Percentiles rank a stretch among this genome's conserved stretches.
These are phyloP conservation scores for Coelinius sp. DNA, from an alignment of 2,888 invertebrate species.

Conservation along the genomic window DNA sequence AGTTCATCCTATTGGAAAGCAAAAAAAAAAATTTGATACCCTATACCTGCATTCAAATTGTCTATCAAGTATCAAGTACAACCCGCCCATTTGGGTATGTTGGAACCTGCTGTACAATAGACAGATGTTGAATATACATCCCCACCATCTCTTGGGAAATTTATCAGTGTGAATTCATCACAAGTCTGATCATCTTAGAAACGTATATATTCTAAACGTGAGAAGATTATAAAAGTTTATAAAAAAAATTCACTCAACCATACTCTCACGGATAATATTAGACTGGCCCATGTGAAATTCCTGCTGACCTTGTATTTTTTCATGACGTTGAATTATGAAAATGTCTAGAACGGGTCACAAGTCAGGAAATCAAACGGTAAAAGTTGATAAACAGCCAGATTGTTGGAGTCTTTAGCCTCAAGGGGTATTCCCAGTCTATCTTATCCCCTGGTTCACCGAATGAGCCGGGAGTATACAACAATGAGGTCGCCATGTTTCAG, in stretches of 20 bases:
- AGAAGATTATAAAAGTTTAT: not conserved
- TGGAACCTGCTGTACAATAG: conserved; percentile 49
- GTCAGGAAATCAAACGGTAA: conserved; percentile 15
- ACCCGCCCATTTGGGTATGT: conserved; percentile 55
- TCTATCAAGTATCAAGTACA: not conserved
- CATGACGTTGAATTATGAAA: not conserved
- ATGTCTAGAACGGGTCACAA: conserved; percentile 4
- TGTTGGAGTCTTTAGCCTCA: not conserved
- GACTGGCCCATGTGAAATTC: not conserved
- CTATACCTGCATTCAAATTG: not conserved
- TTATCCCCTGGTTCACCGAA: conserved; percentile 41
- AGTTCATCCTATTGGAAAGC: not conserved
- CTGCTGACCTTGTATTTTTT: conserved; percentile 1
- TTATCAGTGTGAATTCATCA: not conserved
- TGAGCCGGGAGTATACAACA: conserved; percentile 51
- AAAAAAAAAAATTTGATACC: not conserved
- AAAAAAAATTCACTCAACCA: not conserved
- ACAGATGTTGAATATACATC: conserved; percentile 54
- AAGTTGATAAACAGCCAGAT: not conserved
- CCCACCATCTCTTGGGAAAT: too few relatives aligned
- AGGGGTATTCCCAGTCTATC: conserved; percentile 43
- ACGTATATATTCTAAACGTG: conserved; percentile 19
- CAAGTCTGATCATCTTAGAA: conserved; percentile 37
- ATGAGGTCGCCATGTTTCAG: conserved; percentile 67
- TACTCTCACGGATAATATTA: not conserved